Evolutionary conservation across 2,113 vertebrate species (phyloP).

Genomic region (Paracanthobrama guichenoti): DNA sequence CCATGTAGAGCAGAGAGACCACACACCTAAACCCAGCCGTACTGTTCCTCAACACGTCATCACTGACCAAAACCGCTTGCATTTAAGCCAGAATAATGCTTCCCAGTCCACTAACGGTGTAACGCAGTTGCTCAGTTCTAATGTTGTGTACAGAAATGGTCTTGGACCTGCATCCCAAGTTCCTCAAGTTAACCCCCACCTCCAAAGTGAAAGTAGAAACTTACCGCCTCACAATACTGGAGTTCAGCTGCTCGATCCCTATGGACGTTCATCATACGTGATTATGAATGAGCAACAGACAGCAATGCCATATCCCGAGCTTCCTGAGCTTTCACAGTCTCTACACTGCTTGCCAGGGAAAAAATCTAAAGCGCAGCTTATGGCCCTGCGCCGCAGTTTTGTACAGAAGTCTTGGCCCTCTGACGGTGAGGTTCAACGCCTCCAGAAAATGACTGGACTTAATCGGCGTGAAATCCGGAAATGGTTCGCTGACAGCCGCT

Average conservation of each 20-base stretch:
- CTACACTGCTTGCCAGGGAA: conserved; percentile 40
- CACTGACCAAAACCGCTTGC: conserved; percentile 29
- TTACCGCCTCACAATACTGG: conserved; percentile 16
- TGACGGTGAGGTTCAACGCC: conserved; percentile 67
- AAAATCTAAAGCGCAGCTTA: conserved; percentile 60
- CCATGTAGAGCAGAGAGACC: conserved; percentile 28
- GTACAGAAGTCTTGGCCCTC: conserved; percentile 52
- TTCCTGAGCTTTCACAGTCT: background rate
- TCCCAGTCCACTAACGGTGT: conserved; percentile 40
- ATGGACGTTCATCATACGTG: background rate
- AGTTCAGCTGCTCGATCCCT: background rate
- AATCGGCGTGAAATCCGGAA: conserved; percentile 58
- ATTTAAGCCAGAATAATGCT: conserved; percentile 22
- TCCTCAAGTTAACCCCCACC: conserved; percentile 14
- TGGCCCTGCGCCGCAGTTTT: conserved; percentile 54
- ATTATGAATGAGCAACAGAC: background rate
- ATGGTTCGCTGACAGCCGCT: conserved; percentile 64
- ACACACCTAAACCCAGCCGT: conserved; percentile 17
- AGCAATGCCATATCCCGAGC: background rate
- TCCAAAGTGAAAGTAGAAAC: conserved; percentile 24
- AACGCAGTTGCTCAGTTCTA: conserved; percentile 7
- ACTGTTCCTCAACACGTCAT: conserved; percentile 27
- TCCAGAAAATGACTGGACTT: conserved; percentile 71
- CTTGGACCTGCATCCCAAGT: conserved; percentile 9
- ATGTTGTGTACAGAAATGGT: conserved; percentile 19